Evolutionary conservation across 2,113 vertebrate genomes (phyloP), one percentile per base, ranked within the genome.

Genomic region (Lycaon pictus): DNA sequence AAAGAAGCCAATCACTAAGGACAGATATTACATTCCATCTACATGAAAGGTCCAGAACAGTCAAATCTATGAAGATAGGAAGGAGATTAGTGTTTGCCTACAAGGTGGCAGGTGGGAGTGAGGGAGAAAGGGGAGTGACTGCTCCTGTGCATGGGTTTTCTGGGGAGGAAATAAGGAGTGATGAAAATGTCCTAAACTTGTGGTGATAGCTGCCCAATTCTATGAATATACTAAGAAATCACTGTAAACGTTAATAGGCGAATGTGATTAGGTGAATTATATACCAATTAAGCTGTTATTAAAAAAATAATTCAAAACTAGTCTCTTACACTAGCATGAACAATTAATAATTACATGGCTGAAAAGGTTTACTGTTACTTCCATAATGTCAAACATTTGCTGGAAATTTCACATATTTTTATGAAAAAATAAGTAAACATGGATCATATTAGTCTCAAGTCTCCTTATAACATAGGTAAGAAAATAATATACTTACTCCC

Each of bases 401-500:
- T 55, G 63, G 84, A 71, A 71, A 87, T 51, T 35, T 56, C 65
- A 87, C 13, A 56, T 62, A 62, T 63, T 90, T 90, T 77, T 11
- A 77, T 58, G 60, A 62, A 89, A 56, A 48, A 87, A 56, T 90
- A 93, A 58, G 22, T 72, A 74, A 92, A 84, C 37, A 62, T 29
- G 11, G 35, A 79, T 79, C 25, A 16, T 10, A 43, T n/a, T 56
- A 93, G 12, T 37, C 23, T 9, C 58, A 53, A 85, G 65, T 85
- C 58, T 86, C 23, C 22, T 65, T 69, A 81, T 56, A 74, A 63
- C n/a, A 62, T 7, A 65, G 12, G 65, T 77, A 86, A 93, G 27
- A 79, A 71, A 92, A 97, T 94, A 98, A 51, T 91, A 95, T 95
- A 98, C 98, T 96, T 98, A 99, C 98, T 98, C 98, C 98, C 98